Conservation (phyloP, 2,113 vertebrate species). For the Trinectes maculatus region DNA sequence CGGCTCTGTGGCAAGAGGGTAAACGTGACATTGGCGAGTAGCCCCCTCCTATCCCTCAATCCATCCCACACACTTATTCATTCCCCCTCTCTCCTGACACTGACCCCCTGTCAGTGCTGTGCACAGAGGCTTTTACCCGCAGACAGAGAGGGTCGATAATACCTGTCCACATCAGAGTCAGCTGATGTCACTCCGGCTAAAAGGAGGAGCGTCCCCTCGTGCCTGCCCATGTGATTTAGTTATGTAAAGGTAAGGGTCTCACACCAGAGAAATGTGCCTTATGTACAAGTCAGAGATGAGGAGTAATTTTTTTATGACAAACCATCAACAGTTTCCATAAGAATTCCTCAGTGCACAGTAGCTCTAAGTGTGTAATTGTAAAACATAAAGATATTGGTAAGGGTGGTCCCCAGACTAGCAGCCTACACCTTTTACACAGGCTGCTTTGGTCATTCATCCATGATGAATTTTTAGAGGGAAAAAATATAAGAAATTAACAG, state of each 20-base stretch:
- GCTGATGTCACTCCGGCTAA: constrained; percentile 34
- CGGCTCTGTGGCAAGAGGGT: not conserved
- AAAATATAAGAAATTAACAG: too few species aligned
- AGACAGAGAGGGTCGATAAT: constrained; percentile 64
- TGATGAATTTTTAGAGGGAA: too few species aligned
- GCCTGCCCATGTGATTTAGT: constrained; percentile 11
- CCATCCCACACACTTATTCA: constrained; percentile 52
- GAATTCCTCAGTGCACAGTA: too few species aligned
- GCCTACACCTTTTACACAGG: too few species aligned
- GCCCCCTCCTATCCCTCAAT: constrained; percentile 42
- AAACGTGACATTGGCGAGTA: constrained; percentile 34
- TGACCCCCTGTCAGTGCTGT: constrained; percentile 56
- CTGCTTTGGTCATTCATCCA: too few species aligned
- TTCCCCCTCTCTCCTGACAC: constrained; percentile 37
- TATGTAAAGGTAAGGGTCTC: not conserved
- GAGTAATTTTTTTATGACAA: too few species aligned
- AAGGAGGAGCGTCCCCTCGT: constrained; percentile 39
- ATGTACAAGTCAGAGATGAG: too few species aligned
- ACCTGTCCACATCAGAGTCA: constrained; percentile 47
- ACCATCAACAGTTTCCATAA: too few species aligned
- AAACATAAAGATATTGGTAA: too few species aligned
- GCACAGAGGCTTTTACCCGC: constrained; percentile 36
- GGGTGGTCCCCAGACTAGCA: too few species aligned
- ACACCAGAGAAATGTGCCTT: not conserved
- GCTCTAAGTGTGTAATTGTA: too few species aligned